Base-by-base conservation (phyloP, 2,113 vertebrate genomes). In the Microtus richardsoni region DNA sequence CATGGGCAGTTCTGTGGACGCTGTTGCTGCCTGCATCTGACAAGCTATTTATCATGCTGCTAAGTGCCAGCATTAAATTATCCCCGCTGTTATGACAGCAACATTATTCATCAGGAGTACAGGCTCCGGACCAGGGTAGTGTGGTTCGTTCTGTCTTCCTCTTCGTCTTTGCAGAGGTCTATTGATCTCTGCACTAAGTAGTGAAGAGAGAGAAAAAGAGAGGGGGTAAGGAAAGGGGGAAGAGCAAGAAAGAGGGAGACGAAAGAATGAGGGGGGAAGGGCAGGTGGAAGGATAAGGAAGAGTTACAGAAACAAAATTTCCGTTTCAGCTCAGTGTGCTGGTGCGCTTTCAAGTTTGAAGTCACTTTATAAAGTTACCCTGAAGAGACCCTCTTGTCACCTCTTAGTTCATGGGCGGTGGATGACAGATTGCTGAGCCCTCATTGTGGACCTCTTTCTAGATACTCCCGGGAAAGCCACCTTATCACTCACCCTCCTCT, bases 41-140 rank as follows among this genome's bases (percentile, higher is more conserved):
- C 99, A 99, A 99, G 98, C 98, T 98, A 99, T 99, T 99, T 98
- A 99, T 99, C 99, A 99, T 98, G 84, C 95, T 96, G 98, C 99
- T 99, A 99, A 99, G 99, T 99, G 99, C 99, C 99, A 99, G 99
- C 99, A 98, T 99, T 99, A 99, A 99, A 99, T 99, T 99, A 99
- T 99, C 99, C 99, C 98, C 36, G 97, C 98, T 99, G 99, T 99
- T 99, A 99, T 99, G 99, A 99, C 99, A 99, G 99, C 98, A 97
- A 98, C 99, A 99, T 99, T 99, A 99, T 99, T 99, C 99, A 99
- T 99, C 99, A 99, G 99, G 99, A 99, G 99, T 98, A 99, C 98
- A 98, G 98, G 97, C 98, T 97, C 96, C 80, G 97, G 97, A 98
- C 98, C 98, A 98, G 98, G 97, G 98, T 98, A 98, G 98, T 98